phyloP scores from a whole-genome alignment of 2,113 vertebrate species.

The Psephotus haematonotus region DNA sequence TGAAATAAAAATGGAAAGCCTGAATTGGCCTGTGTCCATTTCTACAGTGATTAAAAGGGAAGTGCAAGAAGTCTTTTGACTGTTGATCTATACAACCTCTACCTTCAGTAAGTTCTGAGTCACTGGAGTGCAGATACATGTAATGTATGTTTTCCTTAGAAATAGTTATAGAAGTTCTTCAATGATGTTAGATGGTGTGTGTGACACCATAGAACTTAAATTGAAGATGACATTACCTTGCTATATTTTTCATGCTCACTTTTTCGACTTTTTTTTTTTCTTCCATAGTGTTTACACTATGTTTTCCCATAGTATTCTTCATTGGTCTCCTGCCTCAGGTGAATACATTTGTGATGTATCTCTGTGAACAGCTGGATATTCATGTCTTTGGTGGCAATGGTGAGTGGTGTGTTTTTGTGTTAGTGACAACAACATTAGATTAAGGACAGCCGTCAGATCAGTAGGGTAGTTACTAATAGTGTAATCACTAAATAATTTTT shows the following conservation, averaged over 20 bases:
- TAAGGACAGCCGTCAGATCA: not conserved
- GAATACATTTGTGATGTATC: slow-evolving; percentile 99
- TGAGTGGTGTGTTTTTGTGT: slow-evolving; percentile 69
- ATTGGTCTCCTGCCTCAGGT: slow-evolving; percentile 97
- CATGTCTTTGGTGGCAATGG: slow-evolving; percentile 98
- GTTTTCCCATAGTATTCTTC: slow-evolving; percentile 97
- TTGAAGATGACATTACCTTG: not conserved
- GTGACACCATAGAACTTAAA: not conserved
- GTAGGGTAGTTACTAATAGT: not conserved
- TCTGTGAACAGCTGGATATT: slow-evolving; percentile 98
- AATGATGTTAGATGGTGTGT: not conserved
- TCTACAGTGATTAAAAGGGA: not conserved
- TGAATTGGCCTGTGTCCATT: not conserved
- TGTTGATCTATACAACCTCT: not conserved
- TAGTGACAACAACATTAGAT: not conserved
- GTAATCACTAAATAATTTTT: not conserved
- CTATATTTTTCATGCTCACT: not conserved
- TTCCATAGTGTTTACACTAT: slow-evolving; percentile 90
- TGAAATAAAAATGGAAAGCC: not conserved
- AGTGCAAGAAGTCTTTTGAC: not conserved
- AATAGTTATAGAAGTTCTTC: not conserved
- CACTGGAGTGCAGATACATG: not conserved
- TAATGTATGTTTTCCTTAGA: not conserved
- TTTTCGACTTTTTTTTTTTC: not conserved
- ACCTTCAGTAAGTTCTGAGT: not conserved